Percentiles rank a stretch among this genome's conserved stretches.
Conservation (phyloP, 2,888 invertebrate species). For the Chesias legatella region DNA sequence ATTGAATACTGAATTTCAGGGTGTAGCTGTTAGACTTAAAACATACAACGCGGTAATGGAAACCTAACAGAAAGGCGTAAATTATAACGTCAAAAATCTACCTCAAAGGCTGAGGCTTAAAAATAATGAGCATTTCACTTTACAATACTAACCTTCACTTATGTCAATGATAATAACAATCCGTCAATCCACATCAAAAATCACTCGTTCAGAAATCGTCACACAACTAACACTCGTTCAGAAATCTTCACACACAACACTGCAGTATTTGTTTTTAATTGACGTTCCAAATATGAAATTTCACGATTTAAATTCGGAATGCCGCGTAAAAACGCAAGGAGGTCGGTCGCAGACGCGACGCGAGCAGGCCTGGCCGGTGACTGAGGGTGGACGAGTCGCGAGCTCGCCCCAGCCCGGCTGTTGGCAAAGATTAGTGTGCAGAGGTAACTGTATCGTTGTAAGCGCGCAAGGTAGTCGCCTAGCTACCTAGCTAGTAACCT, state of each 20-base stretch:
- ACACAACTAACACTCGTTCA: slow-evolving; percentile 13
- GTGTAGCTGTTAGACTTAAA: too few relatives aligned
- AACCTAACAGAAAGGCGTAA: too few relatives aligned
- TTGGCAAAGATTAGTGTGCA: slow-evolving; percentile 52
- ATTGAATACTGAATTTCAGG: too few relatives aligned
- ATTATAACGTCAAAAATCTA: too few relatives aligned
- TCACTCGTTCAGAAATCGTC: slow-evolving; percentile 35
- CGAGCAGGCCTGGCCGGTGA: slow-evolving; percentile 53
- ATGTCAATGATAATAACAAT: slow-evolving; percentile 23
- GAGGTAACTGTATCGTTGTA: slow-evolving; percentile 19
- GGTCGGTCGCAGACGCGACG: slow-evolving; percentile 23
- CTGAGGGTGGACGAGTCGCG: slow-evolving; percentile 61
- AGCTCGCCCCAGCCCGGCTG: slow-evolving; percentile 72
- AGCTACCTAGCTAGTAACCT: too few relatives aligned
- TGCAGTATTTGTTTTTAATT: slow-evolving; percentile 26
- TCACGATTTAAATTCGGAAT: slow-evolving; percentile 42
- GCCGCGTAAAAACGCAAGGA: slow-evolving; percentile 36
- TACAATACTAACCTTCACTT: slow-evolving; percentile 23
- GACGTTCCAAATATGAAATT: slow-evolving; percentile 49
- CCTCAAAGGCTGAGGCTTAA: too few relatives aligned
- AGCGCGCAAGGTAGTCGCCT: too few relatives aligned
- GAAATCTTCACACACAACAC: slow-evolving; percentile 25
- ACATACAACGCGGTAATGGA: too few relatives aligned
- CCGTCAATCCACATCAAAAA: slow-evolving; percentile 32
- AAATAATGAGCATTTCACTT: background rate